Conservation (phyloP, 1,140 invertebrate species). For the Drosophila bocqueti region DNA sequence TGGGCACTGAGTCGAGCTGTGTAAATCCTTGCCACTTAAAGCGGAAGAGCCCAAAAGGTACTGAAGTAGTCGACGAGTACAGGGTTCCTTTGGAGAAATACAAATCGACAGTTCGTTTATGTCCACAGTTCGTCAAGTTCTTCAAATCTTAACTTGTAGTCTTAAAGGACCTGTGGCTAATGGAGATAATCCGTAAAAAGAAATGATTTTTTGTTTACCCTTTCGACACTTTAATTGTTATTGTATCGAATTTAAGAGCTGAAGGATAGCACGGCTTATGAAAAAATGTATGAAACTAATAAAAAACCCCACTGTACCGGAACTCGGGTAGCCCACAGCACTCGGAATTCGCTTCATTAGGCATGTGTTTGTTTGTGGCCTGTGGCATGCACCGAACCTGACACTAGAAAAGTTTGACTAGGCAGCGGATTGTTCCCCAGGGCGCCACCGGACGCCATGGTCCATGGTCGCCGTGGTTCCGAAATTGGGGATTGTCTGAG, state of each 20-base stretch:
- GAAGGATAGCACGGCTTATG: background rate
- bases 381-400: slow-evolving; percentile 36
- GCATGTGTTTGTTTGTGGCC: slow-evolving; percentile 47
- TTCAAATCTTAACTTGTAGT: background rate
- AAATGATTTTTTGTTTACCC: background rate
- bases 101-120: background rate
- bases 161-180: background rate
- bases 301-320: slow-evolving; percentile 7
- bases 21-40: background rate
- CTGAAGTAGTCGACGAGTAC: background rate
- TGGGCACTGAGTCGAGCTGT: background rate
- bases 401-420: slow-evolving; percentile 44
- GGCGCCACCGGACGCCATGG: background rate
- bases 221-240: background rate
- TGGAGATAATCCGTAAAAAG: background rate
- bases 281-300: background rate
- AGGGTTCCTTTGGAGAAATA: background rate
- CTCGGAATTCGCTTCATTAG: slow-evolving; percentile 41
- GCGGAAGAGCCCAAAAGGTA: background rate
- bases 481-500: background rate
- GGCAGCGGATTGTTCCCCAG: slow-evolving; percentile 40
- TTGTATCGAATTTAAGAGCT: background rate
- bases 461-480: background rate
- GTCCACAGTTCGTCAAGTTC: background rate
- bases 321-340: background rate